Conservation (phyloP, 2,113 vertebrate genomes). For the Rana temporaria region DNA sequence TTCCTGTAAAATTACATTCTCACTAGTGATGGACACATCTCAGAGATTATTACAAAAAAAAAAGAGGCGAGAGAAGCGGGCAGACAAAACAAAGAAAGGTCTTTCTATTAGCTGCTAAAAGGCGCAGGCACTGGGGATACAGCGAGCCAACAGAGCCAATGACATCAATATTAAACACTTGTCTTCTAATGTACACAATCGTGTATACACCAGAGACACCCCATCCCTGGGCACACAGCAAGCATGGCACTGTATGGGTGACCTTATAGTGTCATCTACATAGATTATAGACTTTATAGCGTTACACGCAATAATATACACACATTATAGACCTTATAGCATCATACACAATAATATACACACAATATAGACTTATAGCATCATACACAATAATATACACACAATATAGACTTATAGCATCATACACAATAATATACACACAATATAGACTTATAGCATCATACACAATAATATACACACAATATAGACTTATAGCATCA, state of each 20-base stretch:
- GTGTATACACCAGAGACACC: too few relatives aligned
- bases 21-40: slow-evolving; percentile 74
- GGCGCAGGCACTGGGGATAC: neutral
- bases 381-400: too few relatives aligned
- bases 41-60: slow-evolving; percentile 59
- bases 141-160: neutral
- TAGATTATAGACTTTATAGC: too few relatives aligned
- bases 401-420: too few relatives aligned
- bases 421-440: too few relatives aligned
- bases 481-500: neutral
- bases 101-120: slow-evolving; percentile 6
- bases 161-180: neutral
- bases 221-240: too few relatives aligned
- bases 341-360: neutral
- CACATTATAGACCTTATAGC: neutral
- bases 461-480: neutral
- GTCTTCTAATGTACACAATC: too few relatives aligned
- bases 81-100: slow-evolving; percentile 15
- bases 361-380: neutral
- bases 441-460: too few relatives aligned
- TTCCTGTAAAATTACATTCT: slow-evolving; percentile 82
- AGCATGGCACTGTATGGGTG: too few relatives aligned
- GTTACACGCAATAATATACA: neutral
- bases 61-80: neutral
- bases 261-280: too few relatives aligned